Evolutionary conservation across 2,113 vertebrate genomes (phyloP).

Genomic region (Toxotes jaculatrix): DNA sequence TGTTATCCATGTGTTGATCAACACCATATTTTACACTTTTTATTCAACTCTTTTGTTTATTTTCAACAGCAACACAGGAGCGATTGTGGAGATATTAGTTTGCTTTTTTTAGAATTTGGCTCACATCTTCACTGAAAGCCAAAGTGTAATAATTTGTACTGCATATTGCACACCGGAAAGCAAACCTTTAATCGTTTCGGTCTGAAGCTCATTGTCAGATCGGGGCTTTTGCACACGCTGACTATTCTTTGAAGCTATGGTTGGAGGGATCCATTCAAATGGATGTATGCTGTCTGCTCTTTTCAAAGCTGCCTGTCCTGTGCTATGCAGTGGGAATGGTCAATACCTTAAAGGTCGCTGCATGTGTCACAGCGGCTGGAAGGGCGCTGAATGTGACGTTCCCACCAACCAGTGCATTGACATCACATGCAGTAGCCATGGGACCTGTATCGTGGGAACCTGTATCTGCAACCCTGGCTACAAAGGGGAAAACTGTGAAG

Average conservation of each 20-base stretch:
- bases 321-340: constrained; percentile 97
- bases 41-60: not conserved
- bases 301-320: constrained; percentile 92
- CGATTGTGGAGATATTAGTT: not conserved
- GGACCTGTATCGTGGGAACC: constrained; percentile 96
- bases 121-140: constrained; percentile 7
- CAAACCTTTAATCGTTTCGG: constrained; percentile 44
- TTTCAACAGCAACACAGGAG: not conserved
- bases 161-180: not conserved
- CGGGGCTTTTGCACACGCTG: constrained; percentile 13
- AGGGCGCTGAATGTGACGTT: constrained; percentile 95
- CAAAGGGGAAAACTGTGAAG: constrained; percentile 98
- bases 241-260: constrained; percentile 54
- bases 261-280: constrained; percentile 63
- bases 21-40: constrained; percentile 24
- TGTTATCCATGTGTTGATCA: constrained; percentile 45
- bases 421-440: constrained; percentile 92
- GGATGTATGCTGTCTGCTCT: constrained; percentile 66
- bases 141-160: constrained; percentile 19
- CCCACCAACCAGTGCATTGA: constrained; percentile 98
- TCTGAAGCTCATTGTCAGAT: constrained; percentile 40
- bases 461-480: constrained; percentile 98
- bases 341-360: constrained; percentile 98
- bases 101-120: constrained; percentile 1
- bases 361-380: constrained; percentile 98